Evolutionary conservation across 2,797 vertebrate species (phyloP), one percentile per base, ranked within the genome.

Genomic region (Sciaenops ocellatus): DNA sequence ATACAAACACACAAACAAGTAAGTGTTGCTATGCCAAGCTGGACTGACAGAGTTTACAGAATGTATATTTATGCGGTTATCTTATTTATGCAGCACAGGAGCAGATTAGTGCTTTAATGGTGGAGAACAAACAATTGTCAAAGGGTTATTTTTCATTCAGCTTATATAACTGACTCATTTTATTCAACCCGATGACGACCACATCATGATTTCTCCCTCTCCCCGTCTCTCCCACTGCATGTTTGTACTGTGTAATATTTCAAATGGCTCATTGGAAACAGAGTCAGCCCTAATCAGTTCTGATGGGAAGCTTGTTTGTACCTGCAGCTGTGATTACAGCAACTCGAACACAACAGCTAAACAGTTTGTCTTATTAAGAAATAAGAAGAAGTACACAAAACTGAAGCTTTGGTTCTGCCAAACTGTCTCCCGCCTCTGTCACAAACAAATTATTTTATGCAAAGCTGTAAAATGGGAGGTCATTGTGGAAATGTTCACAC

Each of bases 141-240:
- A 85, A 78, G 38, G 63, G 61, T 6, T 89, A 68, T 72, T 87
- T 92, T 87, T 85, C 51, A 82, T 84, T 26, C 76, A 64, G 56
- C 76, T 92, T 92, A 88, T 80, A 62, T 91, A 92, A 92, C 80
- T n/a, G 51, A 77, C 69, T 85, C n/a, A 60, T 85, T 88, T 84
- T 66, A 77, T 80, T 87, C 71, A 78, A 52, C 38, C 69, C 44
- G 15, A 41, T 68, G 67, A 82, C 85, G 65, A 89, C 59, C 73
- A 76, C 52, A 79, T 89, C 65, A 79, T 70, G 55, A 76, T 68
- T 66, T 46, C 26, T 46, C 42, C 46, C 63, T 57, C 24, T 3
- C 16, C n/a, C 18, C 22, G 30, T 24, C 67, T 57, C 46, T 60
- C 62, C 26, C 17, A 69, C 71, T 72, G 57, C 69, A 82, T 87